These are phyloP conservation scores for Drosophila guanche DNA, from an alignment of 1,140 invertebrate genomes.

Conservation along the genomic window DNA sequence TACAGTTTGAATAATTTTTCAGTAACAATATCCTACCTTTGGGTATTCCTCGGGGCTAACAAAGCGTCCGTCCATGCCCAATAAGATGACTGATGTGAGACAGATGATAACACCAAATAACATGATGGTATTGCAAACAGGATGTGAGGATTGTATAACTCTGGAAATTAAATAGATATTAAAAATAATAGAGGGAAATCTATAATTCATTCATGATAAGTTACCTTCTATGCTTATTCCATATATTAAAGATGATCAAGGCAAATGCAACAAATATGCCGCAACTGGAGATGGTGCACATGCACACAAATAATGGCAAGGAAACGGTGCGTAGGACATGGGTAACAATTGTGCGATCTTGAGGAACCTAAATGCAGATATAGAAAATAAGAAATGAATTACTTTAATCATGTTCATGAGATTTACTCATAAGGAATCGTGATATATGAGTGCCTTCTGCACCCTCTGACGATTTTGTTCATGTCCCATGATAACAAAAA, in stretches of 20 bases:
- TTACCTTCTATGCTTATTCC: conserved; percentile 94
- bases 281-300: conserved; percentile 93
- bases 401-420: neutral
- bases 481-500: conserved; percentile 17
- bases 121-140: conserved; percentile 98
- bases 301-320: conserved; percentile 93
- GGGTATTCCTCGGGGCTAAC: conserved; percentile 90
- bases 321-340: conserved; percentile 93
- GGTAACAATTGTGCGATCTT: conserved; percentile 94
- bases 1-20: neutral
- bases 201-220: conserved; percentile 18
- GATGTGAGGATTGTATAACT: conserved; percentile 98
- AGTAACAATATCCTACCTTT: conserved; percentile 50
- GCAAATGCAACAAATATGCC: conserved; percentile 93
- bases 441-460: neutral
- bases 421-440: conserved; percentile 1
- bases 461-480: neutral
- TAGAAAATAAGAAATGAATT: neutral
- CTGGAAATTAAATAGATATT: conserved; percentile 84
- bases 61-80: conserved; percentile 94
- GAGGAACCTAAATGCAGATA: conserved; percentile 50
- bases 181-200: too few relatives aligned
- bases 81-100: conserved; percentile 93
- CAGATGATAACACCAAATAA: conserved; percentile 97
- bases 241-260: conserved; percentile 95